Evolutionary conservation across 2,888 invertebrate species (phyloP), one percentile per base, ranked within the genome.

Genomic region (Drosophila greeni): DNA sequence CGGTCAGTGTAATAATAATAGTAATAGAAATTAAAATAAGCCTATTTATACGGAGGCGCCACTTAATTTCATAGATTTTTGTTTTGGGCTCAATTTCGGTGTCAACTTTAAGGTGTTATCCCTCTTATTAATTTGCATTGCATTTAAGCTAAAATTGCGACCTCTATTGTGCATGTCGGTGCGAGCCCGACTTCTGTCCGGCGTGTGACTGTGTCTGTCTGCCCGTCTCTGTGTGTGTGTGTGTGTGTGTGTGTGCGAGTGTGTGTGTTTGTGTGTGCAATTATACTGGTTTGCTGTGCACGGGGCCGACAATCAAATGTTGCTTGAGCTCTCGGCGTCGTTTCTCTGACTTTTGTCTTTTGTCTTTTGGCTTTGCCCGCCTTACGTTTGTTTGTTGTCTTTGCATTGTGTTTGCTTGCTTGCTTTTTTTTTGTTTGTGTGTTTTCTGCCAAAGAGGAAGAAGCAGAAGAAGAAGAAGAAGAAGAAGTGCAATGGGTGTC

Each of bases 251-350:
- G 2, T 42, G n/a, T 24, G 42, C n/a, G n/a, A n/a, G n/a, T n/a
- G 42, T 42, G 24, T 73, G 60, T 62, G 58, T 81, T 49, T 74
- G 65, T 64, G 58, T 78, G 74, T 76, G 76, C 76, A 77, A 77
- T 82, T 76, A 82, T 82, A 80, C 77, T 78, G 77, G 77, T 78
- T 82, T 78, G 77, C 39, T 77, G 82, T 77, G 79, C 82, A 78
- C 70, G 42, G 42, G 72, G 69, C 73, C 79, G 80, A 78, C 82
- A 78, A 76, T 76, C 76, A 77, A 77, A 76, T 78, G 79, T 75
- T 74, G 72, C 75, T 66, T 64, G 34, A 47, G 61, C 61, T 62
- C 61, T 62, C 49, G 40, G 49, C 62, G 62, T 49, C 62, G 66
- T 45, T 49, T 29, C 65, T 66, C 75, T 75, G 66, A 72, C 69